A percentile compares a stretch with the other conserved stretches of the same genome.
phyloP scores from a whole-genome alignment of 2,888 invertebrate species.

The Ochropleura plecta region DNA sequence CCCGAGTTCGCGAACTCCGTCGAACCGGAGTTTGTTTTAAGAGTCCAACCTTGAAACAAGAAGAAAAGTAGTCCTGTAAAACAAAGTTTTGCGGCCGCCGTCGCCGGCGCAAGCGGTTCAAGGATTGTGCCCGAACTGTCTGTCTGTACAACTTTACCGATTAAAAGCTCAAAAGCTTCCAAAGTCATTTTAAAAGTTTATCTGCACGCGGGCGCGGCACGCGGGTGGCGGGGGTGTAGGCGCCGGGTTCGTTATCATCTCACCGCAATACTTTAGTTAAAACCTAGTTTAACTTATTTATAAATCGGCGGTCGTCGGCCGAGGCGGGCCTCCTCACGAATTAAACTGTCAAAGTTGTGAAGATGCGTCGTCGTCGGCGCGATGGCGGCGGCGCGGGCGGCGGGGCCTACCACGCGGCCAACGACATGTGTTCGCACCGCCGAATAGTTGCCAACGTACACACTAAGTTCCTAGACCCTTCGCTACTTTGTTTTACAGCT shows the following conservation, averaged over 20 bases:
- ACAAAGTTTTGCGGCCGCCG: constrained; percentile 91
- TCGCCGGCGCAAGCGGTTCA: constrained; percentile 91
- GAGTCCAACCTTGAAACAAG: constrained; percentile 92
- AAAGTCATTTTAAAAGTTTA: constrained; percentile 92
- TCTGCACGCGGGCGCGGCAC: constrained; percentile 87
- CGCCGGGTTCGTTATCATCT: constrained; percentile 86
- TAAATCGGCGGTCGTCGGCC: constrained; percentile 85
- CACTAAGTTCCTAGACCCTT: constrained; percentile 90
- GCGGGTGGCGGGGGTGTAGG: constrained; percentile 81
- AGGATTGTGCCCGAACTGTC: constrained; percentile 91
- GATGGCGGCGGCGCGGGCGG: constrained; percentile 52
- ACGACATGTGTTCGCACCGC: constrained; percentile 80
- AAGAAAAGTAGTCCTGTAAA: constrained; percentile 92
- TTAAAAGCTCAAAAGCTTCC: constrained; percentile 92
- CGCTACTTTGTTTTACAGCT: constrained; percentile 91
- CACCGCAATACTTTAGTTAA: constrained; percentile 87
- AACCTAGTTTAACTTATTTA: constrained; percentile 90
- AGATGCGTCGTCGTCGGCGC: constrained; percentile 64
- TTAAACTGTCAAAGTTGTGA: constrained; percentile 86
- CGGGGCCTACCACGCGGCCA: constrained; percentile 67
- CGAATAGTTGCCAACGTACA: constrained; percentile 85
- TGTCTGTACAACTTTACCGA: constrained; percentile 91
- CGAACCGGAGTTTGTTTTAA: constrained; percentile 91
- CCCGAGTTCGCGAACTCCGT: constrained; percentile 91
- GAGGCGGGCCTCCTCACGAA: constrained; percentile 75